phyloP scores from a whole-genome alignment of 2,888 invertebrate genomes.

The Pseudococcus jackbeardsleyi region DNA sequence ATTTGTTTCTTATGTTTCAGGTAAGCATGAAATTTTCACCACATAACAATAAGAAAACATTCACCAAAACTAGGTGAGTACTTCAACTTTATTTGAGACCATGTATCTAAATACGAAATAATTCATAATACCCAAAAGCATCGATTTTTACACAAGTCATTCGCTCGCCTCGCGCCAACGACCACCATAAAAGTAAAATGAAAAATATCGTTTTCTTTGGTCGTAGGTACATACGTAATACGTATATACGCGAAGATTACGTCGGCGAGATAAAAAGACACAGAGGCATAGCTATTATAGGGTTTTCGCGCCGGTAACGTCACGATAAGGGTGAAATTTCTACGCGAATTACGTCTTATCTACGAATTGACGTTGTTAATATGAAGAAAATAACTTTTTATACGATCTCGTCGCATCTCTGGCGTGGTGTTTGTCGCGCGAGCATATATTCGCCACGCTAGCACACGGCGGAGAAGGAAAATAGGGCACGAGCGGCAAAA shows the following conservation, averaged over 20 bases:
- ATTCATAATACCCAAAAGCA: too few relatives aligned
- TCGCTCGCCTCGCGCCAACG: too few relatives aligned
- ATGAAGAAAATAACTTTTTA: constrained; percentile 27
- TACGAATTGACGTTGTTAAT: constrained; percentile 26
- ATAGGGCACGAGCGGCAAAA: not conserved
- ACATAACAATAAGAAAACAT: too few relatives aligned
- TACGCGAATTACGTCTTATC: constrained; percentile 4
- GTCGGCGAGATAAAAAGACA: not conserved
- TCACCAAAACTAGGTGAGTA: too few relatives aligned
- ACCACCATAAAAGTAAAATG: not conserved
- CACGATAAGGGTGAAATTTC: constrained; percentile 24
- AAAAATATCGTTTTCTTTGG: not conserved
- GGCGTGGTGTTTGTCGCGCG: not conserved
- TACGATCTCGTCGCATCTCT: not conserved
- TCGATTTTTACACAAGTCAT: too few relatives aligned
- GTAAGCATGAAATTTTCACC: too few relatives aligned
- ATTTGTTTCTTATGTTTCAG: too few relatives aligned
- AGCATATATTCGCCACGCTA: not conserved
- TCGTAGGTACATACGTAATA: not conserved
- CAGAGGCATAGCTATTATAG: not conserved
- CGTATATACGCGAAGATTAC: not conserved
- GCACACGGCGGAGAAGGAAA: not conserved
- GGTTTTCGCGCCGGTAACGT: not conserved
- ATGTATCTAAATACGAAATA: too few relatives aligned
- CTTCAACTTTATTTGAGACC: too few relatives aligned